Base-by-base conservation (phyloP, 92 coral and sea anemone species). In the Porites cylindrica region DNA sequence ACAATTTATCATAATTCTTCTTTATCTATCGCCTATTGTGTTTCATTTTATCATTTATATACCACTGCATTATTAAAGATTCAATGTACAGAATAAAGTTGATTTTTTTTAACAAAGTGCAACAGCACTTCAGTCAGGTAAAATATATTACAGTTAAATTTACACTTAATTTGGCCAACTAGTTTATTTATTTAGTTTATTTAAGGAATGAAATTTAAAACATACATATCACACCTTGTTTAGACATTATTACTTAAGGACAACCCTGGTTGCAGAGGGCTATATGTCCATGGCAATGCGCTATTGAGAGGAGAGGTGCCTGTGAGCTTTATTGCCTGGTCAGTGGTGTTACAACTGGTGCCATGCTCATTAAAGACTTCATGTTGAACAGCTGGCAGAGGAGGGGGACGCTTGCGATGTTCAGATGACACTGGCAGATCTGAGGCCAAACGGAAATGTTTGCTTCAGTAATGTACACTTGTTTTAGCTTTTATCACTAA, bases 231-330 rank as follows among this genome's bases (percentile, higher is more conserved):
- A 47, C 87, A 88, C 89, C 89, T 85, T 77, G 84, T 77, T 70
- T 77, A 85, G 21, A 65, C 77, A 60, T 59, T 82, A 77, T 83
- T 77, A 53, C 71, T 76, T 87, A 88, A 43, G 69, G 89, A 82
- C 91, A 89, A 82, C 32, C 70, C 81, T 63, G 80, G 83, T 68
- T 93, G 96, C 8, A 89, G 81, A 13, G 98, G 94, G 83, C 93
- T 92, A 86, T 93, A 93, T 2, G 81, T 95, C 98, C 98, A 95
- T 21, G 98, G 98, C 81, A 95, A 73, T 9, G 94, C 94, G 58
- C 98, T 95, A 95, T 95, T 95, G 76, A 95, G 86, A 26, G 98
- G 98, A 60, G 98, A 95, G 1, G 98, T 94, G 75, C 98, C 98
- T n/a, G 98, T 94, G 26, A 95, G 96, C 88, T 93, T 93, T 80